These are phyloP conservation scores for Actinostola sp. DNA, from an alignment of 92 coral and sea anemone genomes.

Conservation along the genomic window DNA sequence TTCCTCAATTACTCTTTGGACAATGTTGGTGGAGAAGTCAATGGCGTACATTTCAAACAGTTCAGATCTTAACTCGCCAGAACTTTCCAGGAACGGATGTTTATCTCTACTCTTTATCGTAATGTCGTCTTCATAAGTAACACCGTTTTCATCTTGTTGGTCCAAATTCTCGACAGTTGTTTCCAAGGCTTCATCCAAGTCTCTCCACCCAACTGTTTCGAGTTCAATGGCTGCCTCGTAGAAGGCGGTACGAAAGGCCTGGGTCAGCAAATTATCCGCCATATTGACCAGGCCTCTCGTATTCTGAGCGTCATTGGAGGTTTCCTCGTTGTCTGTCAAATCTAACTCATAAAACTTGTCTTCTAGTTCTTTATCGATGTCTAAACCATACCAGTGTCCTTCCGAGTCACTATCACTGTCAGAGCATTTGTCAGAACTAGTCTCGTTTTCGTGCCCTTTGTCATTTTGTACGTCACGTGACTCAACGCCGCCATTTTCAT, in stretches of 20 bases:
- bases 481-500: neutral
- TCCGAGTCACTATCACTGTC: constrained; percentile 14
- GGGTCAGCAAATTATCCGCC: neutral
- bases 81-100: neutral
- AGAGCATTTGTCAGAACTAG: constrained; percentile 2
- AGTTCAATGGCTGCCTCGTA: constrained; percentile 2
- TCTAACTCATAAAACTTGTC: constrained; percentile 36
- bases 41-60: neutral
- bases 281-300: constrained; percentile 10
- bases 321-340: constrained; percentile 22
- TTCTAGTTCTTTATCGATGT: constrained; percentile 40
- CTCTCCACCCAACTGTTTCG: neutral
- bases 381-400: constrained; percentile 19
- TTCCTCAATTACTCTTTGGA: constrained; percentile 9
- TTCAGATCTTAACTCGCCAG: neutral
- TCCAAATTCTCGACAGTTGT: neutral
- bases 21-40: neutral
- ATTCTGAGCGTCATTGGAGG: neutral
- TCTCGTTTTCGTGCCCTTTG: constrained; percentile 3
- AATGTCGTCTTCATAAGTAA: neutral
- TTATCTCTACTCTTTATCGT: neutral
- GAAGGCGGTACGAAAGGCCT: neutral
- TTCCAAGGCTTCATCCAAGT: neutral
- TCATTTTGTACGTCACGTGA: neutral
- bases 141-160: neutral